Evolutionary conservation across 2,797 vertebrate genomes (phyloP), one percentile per base, ranked within the genome.

Genomic region (Cottoperca gobio): DNA sequence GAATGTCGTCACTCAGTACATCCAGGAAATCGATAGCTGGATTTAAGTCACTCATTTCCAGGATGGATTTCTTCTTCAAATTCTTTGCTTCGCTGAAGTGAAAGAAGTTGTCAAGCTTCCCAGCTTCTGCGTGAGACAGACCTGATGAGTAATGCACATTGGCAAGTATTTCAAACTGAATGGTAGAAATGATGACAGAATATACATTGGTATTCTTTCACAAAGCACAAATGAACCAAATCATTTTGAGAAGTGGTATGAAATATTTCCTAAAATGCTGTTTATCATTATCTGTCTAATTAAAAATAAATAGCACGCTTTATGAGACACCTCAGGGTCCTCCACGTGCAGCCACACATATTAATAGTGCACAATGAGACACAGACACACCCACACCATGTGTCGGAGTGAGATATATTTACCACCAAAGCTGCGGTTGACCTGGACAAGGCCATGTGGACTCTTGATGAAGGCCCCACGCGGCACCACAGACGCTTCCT

Each of bases 401-500:
- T 31, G 5, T 19, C 17, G 33, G 16, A 43, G 17, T 53, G 12
- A 42, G 17, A n/a, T 21, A 45, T 24, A 40, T 78, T 92, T 94
- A 99, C 98, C 98, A 88, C 95, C 92, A 89, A 99, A 99, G 89
- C 93, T 95, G 84, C 92, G 95, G 86, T 99, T 99, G 73, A 92
- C 89, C 55, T 93, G 91, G 55, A 97, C 93, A 6, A 90, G 86
- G 31, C 96, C 97, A 35, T 91, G 85, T 39, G 96, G 95, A 55
- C 79, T 96, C 89, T 94, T 96, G 86, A 96, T 83, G 82, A 96
- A 97, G 4, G 97, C 96, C 0, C 97, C 96, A 1, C 97, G 94
- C 1, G 98, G 97, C 1, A 96, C 80, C 13, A 99, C 92, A 43
- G 97, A 95, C 54, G 91, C 96, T 14, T 94, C 97, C 82, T 91